Base-by-base conservation (phyloP, 2,797 vertebrate genomes). In the Muraenolepis orangiensis region DNA sequence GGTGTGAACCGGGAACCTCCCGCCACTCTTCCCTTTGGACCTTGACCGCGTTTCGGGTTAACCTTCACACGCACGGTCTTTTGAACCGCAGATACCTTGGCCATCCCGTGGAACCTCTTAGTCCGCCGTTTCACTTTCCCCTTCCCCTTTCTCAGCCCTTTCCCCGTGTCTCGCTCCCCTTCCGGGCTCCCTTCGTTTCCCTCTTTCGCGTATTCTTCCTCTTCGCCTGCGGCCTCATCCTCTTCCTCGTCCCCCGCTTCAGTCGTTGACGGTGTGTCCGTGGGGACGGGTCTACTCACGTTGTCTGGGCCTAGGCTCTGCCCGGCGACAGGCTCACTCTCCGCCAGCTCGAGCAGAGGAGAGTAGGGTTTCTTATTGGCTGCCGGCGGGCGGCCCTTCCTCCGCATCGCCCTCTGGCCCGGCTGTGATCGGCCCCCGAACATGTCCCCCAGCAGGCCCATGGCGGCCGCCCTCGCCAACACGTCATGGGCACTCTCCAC, bases 401-500 rank as follows among this genome's bases (percentile, higher is more conserved):
- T 88, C 76, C 76, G 79, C 76, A 89, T 94, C 10, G 88, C 85
- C 77, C 88, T 91, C 83, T 94, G 94, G 38, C 84, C 4, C 0
- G 51, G n/a, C 78, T 90, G 89, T n/a, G 91, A 74, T 81, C 91
- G 91, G 73, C 88, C 90, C n/a, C 89, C 34, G 57, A 87, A 72
- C 20, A 94, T 85, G 36, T 90, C 93, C 0, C 90, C 92, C 77
- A 97, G 84, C 2, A 98, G 91, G 40, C 93, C 95, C 80, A 95
- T 95, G 0, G 94, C 94, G 3, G 90, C 94, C 5, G 95, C 96
- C 12, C 93, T 93, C 34, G 94, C 93, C 88, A 98, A 87, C 83
- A 97, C 89, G 12, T 97, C 94, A 87, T 94, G 92, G 79, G 93
- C 90, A 0, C 93, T 89, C 80, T 93, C 87, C 0, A 89, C 90